Base-by-base conservation (phyloP, 2,797 vertebrate species). In the Brachymystax lenok region DNA sequence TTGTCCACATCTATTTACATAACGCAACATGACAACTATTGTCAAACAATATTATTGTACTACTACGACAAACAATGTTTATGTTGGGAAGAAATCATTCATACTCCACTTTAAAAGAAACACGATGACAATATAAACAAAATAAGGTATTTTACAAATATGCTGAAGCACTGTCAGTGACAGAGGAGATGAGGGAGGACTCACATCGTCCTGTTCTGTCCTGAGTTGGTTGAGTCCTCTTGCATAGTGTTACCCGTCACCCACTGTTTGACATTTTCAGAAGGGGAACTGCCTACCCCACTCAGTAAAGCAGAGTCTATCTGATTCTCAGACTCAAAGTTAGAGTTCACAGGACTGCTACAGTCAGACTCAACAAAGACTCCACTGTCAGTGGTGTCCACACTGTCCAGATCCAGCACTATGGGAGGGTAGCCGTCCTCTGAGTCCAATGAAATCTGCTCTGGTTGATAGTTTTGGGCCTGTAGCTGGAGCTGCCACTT, bases 391-490 rank as follows among this genome's bases (percentile, higher is more conserved):
- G 21, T 59, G 56, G 56, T 95, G 82, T 95, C 98, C 0, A 98
- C 94, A 5, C 97, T 99, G 91, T 99, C 97, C 92, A 99, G 75
- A 87, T 99, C 98, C 76, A 99, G 75, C 87, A 99, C 97, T 76
- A 95, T 91, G 0, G 84, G 87, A 3, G 96, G 96, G 17, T 97
- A 97, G 40, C 95, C 94, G 0, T 95, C 93, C 10, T 96, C 95
- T 0, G 94, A 95, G 78, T 92, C 88, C 1, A 86, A 92, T 0
- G 94, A 96, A 19, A 89, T 84, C 72, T 90, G 91, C 84, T 97
- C 95, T 5, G 88, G 90, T 59, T 94, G 95, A 8, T 88, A 72
- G 61, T 87, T 66, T 16, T 86, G 83, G 5, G 72, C 89, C 30
- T 63, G 91, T 4, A 85, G 88, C 33, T 63, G 91, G 3, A 86